Evolutionary conservation across 2,888 invertebrate genomes (phyloP).

Genomic region (Anoplius nigerrimus): DNA sequence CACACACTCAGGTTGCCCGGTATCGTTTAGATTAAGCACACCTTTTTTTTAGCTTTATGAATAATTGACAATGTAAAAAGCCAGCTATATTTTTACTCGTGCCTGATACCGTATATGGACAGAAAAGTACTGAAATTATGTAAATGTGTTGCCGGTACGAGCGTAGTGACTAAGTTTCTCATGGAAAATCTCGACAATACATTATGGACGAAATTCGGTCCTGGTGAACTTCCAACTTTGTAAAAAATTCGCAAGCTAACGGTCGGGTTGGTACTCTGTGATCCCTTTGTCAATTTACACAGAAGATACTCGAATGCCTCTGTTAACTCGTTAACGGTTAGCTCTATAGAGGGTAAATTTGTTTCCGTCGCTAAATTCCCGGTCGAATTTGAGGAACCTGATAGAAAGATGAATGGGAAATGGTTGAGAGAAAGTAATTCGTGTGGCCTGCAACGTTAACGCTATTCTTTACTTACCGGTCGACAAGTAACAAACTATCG

Average conservation of each 20-base stretch:
- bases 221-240: slow-evolving; percentile 79
- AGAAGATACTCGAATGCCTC: slow-evolving; percentile 79
- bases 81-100: slow-evolving; percentile 76
- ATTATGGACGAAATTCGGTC: slow-evolving; percentile 71
- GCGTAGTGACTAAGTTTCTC: slow-evolving; percentile 81
- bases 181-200: slow-evolving; percentile 68
- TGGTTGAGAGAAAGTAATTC: slow-evolving; percentile 12
- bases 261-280: slow-evolving; percentile 77
- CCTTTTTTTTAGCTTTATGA: slow-evolving; percentile 36
- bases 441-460: neutral
- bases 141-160: slow-evolving; percentile 87
- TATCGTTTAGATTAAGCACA: slow-evolving; percentile 10
- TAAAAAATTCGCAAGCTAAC: slow-evolving; percentile 87
- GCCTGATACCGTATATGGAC: slow-evolving; percentile 88
- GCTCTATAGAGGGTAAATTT: slow-evolving; percentile 67
- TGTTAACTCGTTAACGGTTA: slow-evolving; percentile 76
- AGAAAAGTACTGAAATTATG: slow-evolving; percentile 89
- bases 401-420: slow-evolving; percentile 14
- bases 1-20: slow-evolving; percentile 22
- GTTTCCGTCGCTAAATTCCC: slow-evolving; percentile 70
- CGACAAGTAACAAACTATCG: slow-evolving; percentile 89
- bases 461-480: slow-evolving; percentile 77
- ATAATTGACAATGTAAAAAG: slow-evolving; percentile 59
- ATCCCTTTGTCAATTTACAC: slow-evolving; percentile 78
- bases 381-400: slow-evolving; percentile 72